Percentiles rank a stretch among this genome's conserved stretches.
These are phyloP conservation scores for Erpobdella octoculata DNA, from an alignment of 2,888 invertebrate genomes.

Conservation along the genomic window DNA sequence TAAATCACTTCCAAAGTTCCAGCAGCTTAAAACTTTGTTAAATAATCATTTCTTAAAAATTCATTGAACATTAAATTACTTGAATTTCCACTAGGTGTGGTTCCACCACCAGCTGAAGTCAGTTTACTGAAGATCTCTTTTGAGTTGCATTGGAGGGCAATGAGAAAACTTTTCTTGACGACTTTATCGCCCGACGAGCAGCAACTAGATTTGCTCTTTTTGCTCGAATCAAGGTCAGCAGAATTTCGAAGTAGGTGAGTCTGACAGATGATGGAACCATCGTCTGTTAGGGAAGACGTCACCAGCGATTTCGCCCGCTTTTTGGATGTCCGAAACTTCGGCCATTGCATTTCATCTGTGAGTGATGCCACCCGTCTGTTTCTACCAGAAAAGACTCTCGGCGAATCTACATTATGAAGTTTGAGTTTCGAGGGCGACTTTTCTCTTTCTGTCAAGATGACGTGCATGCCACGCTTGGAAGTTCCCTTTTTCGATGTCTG, in stretches of 20 bases:
- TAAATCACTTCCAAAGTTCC: too few species aligned
- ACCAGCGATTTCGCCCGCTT: conserved; percentile 23
- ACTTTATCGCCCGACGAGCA: not conserved
- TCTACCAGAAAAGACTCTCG: not conserved
- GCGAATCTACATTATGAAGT: not conserved
- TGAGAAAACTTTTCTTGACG: conserved; percentile 9
- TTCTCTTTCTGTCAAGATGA: not conserved
- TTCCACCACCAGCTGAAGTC: not conserved
- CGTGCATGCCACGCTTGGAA: not conserved
- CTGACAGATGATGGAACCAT: not conserved
- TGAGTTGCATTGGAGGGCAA: conserved; percentile 4
- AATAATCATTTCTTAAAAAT: too few species aligned
- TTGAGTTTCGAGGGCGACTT: not conserved
- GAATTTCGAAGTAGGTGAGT: not conserved
- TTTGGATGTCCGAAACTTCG: not conserved
- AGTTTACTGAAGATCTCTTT: conserved; percentile 10
- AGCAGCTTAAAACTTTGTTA: too few species aligned
- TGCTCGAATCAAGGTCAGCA: not conserved
- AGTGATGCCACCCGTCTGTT: not conserved
- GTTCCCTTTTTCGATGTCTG: not conserved
- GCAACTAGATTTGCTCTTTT: not conserved
- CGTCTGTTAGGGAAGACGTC: not conserved
- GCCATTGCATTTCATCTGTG: not conserved
- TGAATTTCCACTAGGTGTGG: not conserved
- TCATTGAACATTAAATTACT: not conserved